Conservation (phyloP, 1,140 invertebrate species). For the Solenopsis fugax region DNA sequence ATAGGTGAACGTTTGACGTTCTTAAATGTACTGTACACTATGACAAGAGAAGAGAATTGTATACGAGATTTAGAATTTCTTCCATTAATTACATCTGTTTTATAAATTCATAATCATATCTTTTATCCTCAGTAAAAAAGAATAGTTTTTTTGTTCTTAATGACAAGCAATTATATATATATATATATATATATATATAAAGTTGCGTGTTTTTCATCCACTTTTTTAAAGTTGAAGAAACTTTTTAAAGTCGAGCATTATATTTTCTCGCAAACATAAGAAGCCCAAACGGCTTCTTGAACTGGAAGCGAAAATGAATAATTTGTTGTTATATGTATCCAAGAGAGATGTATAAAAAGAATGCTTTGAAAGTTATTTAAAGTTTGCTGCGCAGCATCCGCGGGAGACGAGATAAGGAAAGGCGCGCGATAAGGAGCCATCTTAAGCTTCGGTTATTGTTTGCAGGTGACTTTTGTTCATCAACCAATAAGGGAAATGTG, state of each 20-base stretch:
- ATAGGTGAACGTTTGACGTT: neutral
- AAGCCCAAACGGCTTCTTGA: neutral
- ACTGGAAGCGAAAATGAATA: neutral
- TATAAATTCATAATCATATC: neutral
- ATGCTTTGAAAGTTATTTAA: neutral
- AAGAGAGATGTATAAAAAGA: too few relatives aligned
- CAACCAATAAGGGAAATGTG: constrained; percentile 29
- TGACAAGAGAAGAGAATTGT: neutral
- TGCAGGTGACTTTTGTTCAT: constrained; percentile 49
- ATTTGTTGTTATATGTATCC: neutral
- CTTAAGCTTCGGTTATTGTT: constrained; percentile 13
- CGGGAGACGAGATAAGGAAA: constrained; percentile 18
- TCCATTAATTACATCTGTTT: neutral
- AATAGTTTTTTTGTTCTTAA: neutral
- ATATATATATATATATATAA: too few relatives aligned
- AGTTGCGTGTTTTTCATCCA: too few relatives aligned
- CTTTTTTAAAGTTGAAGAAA: too few relatives aligned
- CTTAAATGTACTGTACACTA: neutral
- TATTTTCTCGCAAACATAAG: neutral
- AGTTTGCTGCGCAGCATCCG: constrained; percentile 17
- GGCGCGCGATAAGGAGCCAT: neutral
- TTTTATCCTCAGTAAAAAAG: too few relatives aligned
- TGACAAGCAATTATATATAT: neutral
- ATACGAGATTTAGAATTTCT: neutral
- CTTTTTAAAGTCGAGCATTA: too few relatives aligned